A percentile compares a stretch with the other conserved stretches of the same genome.
Conservation (phyloP, 2,113 vertebrate genomes). For the Polyodon spathula region DNA sequence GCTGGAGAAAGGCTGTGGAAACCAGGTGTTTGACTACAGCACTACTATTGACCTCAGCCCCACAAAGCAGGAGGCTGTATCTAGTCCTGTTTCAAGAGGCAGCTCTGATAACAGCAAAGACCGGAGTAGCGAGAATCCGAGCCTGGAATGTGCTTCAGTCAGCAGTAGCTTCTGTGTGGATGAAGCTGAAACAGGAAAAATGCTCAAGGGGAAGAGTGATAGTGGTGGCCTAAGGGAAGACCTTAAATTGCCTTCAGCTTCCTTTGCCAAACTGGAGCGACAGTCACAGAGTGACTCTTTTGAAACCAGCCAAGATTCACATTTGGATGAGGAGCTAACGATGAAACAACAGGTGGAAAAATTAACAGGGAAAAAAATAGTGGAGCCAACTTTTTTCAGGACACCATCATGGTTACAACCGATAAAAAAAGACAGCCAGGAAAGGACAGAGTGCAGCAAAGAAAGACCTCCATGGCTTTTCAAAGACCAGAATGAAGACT, state of each 20-base stretch:
- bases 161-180: not conserved
- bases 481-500: slow-evolving; percentile 38
- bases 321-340: slow-evolving; percentile 38
- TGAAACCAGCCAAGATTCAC: slow-evolving; percentile 15
- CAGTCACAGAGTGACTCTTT: slow-evolving; percentile 29
- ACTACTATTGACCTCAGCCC: slow-evolving; percentile 57
- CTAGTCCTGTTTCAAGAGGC: slow-evolving; percentile 42
- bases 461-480: slow-evolving; percentile 63
- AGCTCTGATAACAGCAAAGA: too few species aligned
- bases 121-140: too few species aligned
- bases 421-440: slow-evolving; percentile 32
- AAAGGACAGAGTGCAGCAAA: slow-evolving; percentile 33
- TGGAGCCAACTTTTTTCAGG: slow-evolving; percentile 47
- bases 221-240: not conserved
- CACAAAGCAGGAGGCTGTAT: slow-evolving; percentile 37
- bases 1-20: slow-evolving; percentile 68
- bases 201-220: not conserved
- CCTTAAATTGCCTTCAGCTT: slow-evolving; percentile 20
- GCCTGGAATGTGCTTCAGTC: not conserved
- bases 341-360: slow-evolving; percentile 52
- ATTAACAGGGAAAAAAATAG: slow-evolving; percentile 40
- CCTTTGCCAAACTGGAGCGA: slow-evolving; percentile 9
- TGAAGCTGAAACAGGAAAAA: not conserved
- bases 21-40: slow-evolving; percentile 56
- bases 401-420: slow-evolving; percentile 70